These are phyloP conservation scores for Microtus montanus DNA, from an alignment of 2,113 vertebrate genomes.

Conservation along the genomic window DNA sequence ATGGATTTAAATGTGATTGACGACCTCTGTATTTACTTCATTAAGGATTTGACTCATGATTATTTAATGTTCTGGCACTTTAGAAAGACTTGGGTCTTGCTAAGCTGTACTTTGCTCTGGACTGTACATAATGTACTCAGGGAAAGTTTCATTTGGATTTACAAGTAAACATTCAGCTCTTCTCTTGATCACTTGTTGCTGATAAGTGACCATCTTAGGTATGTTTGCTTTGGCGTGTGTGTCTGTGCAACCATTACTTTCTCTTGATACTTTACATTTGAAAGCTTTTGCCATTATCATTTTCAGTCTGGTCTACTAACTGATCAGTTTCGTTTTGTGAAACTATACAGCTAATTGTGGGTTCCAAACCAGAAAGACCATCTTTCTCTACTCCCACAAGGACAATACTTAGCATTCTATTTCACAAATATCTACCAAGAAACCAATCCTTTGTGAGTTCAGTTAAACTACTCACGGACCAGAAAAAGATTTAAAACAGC, in stretches of 20 bases:
- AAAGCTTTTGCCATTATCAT: conserved; percentile 57
- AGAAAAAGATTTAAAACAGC: conserved; percentile 48
- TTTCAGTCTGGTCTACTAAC: conserved; percentile 66
- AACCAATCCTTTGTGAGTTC: conserved; percentile 66
- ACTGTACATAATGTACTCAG: not conserved
- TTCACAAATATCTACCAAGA: conserved; percentile 65
- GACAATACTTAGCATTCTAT: conserved; percentile 53
- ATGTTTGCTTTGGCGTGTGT: not conserved
- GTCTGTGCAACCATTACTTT: not conserved
- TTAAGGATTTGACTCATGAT: not conserved
- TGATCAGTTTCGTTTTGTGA: conserved; percentile 54
- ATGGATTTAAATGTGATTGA: not conserved
- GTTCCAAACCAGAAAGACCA: conserved; percentile 67
- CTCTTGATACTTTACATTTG: not conserved
- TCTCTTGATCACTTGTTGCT: not conserved
- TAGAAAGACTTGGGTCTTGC: not conserved
- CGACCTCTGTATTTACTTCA: not conserved
- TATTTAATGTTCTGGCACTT: not conserved
- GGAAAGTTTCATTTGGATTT: not conserved
- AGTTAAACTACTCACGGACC: conserved; percentile 57
- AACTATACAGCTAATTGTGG: conserved; percentile 56
- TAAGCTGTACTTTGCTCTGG: conserved; percentile 3
- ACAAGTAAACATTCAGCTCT: not conserved
- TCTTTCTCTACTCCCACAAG: conserved; percentile 59
- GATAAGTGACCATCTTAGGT: not conserved